Evolutionary conservation across 2,797 vertebrate genomes (phyloP).

Genomic region (Sphaeramia orbicularis): DNA sequence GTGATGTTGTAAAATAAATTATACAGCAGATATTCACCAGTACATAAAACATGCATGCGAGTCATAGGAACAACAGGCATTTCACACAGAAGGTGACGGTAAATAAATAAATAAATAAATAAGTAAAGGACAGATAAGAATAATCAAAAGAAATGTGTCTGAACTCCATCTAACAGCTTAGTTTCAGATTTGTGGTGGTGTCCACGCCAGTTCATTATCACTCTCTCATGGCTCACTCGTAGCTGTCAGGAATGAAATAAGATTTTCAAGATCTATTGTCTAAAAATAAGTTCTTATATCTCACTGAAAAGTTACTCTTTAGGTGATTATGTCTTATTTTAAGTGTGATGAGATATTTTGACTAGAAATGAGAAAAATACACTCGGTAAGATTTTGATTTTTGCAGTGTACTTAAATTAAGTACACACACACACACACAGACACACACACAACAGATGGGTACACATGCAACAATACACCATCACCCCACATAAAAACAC

Average conservation of each 20-base stretch:
- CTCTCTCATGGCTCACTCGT: not conserved
- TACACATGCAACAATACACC: not conserved
- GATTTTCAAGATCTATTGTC: no score
- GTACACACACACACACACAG: not conserved
- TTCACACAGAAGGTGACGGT: no score
- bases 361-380: no score
- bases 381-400: no score
- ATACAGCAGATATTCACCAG: constrained; percentile 14
- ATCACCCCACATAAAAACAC: not conserved
- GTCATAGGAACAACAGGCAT: not conserved
- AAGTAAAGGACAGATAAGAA: not conserved
- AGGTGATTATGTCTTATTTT: no score
- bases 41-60: not conserved
- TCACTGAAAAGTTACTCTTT: no score
- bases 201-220: not conserved
- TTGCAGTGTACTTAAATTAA: no score
- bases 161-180: constrained; percentile 4
- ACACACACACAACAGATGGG: constrained; percentile 11
- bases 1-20: constrained; percentile 3
- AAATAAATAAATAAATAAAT: no score
- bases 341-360: no score
- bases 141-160: not conserved
- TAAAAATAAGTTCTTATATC: no score
- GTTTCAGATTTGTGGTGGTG: not conserved
- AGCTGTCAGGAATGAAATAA: not conserved